Percentiles rank a stretch among this genome's conserved stretches.
These are phyloP conservation scores for Bombus huntii DNA, from an alignment of 1,140 invertebrate genomes.

Conservation along the genomic window DNA sequence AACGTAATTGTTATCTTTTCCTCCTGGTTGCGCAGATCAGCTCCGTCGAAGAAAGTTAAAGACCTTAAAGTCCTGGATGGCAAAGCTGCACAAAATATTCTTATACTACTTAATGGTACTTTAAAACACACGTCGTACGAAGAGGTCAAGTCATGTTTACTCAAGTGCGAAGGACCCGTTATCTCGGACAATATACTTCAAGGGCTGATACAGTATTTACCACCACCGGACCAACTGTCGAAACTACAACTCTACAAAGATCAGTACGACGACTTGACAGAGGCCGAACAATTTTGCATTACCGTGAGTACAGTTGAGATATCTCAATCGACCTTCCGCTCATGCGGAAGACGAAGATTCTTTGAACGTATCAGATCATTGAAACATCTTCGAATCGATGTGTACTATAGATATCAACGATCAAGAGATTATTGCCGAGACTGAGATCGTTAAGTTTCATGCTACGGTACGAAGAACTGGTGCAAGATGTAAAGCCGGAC, in stretches of 20 bases:
- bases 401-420: conserved; percentile 86
- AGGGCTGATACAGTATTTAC: conserved; percentile 94
- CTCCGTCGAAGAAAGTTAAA: conserved; percentile 92
- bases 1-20: background rate
- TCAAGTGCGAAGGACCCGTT: conserved; percentile 93
- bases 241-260: conserved; percentile 91
- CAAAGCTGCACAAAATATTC: conserved; percentile 97
- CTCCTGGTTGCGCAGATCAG: conserved; percentile 80
- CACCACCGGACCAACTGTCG: conserved; percentile 93
- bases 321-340: conserved; percentile 49
- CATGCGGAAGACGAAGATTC: no score
- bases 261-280: conserved; percentile 91
- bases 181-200: conserved; percentile 92
- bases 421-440: conserved; percentile 94
- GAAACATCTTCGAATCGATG: background rate
- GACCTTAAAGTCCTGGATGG: conserved; percentile 95
- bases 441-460: conserved; percentile 96
- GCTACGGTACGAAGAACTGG: conserved; percentile 91
- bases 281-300: conserved; percentile 97
- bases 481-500: conserved; percentile 96
- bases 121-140: conserved; percentile 95
- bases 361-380: accelerated
- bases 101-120: conserved; percentile 93
- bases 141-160: conserved; percentile 92
- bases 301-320: conserved; percentile 87